phyloP scores from a whole-genome alignment of 2,888 invertebrate genomes.

The Ommatoiulus sabulosus region DNA sequence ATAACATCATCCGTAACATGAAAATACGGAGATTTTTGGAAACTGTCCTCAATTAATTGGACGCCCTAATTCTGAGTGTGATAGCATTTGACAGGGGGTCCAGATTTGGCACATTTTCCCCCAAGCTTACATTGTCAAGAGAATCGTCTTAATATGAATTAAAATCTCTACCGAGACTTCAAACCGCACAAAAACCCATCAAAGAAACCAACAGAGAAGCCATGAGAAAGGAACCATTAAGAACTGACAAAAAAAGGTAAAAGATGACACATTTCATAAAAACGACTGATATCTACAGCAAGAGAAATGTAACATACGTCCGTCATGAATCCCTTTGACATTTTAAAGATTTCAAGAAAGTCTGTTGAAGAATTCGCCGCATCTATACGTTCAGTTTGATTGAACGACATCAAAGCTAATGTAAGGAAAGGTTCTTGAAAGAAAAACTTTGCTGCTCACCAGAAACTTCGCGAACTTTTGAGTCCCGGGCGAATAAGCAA shows the following conservation, averaged over 20 bases:
- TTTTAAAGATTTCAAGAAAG: neutral
- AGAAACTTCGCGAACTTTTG: too few relatives aligned
- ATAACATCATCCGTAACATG: neutral
- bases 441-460: too few relatives aligned
- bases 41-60: constrained; percentile 6
- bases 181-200: neutral
- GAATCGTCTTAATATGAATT: neutral
- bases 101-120: neutral
- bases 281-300: neutral
- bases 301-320: neutral
- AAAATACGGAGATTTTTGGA: neutral
- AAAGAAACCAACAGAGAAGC: neutral
- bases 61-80: constrained; percentile 14
- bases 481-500: too few relatives aligned
- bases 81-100: neutral
- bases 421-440: neutral
- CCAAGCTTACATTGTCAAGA: neutral
- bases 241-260: neutral
- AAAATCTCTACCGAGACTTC: neutral
- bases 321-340: neutral
- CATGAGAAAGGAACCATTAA: neutral
- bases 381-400: neutral
- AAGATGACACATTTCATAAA: neutral
- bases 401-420: neutral
- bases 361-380: neutral